Conservation (phyloP, 2,113 vertebrate genomes). For the Dicaeum eximium region DNA sequence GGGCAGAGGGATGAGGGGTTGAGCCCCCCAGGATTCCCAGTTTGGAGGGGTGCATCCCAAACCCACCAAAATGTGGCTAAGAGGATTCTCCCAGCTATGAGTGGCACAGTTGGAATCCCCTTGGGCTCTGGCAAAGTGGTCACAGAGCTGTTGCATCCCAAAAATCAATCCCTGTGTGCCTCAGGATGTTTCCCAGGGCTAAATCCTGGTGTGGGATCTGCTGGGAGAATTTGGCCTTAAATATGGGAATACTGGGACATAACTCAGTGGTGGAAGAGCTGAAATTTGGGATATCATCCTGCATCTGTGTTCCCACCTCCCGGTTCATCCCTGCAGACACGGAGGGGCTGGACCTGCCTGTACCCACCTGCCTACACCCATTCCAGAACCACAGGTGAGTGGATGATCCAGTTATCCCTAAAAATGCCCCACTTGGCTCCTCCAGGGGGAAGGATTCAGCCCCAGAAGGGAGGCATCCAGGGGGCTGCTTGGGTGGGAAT, state of each 20-base stretch:
- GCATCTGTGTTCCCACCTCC: rapidly evolving
- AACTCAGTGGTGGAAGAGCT: rapidly evolving
- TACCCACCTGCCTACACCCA: not conserved
- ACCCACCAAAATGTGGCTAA: not conserved
- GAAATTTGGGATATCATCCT: rapidly evolving
- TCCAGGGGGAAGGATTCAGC: not conserved
- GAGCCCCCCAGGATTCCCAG: not conserved
- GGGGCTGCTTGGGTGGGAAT: not conserved
- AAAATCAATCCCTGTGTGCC: not conserved
- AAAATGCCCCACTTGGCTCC: not conserved
- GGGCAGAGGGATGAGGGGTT: not conserved
- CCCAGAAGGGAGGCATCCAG: not conserved
- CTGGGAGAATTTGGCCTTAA: not conserved
- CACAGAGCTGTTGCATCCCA: rapidly evolving
- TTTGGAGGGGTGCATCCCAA: not conserved
- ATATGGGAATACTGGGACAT: rapidly evolving
- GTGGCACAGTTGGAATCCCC: not conserved
- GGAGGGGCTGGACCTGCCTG: not conserved
- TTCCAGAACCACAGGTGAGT: not conserved
- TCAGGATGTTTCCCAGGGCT: not conserved
- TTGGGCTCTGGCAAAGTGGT: rapidly evolving
- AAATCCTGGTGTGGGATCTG: not conserved
- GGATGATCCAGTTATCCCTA: not conserved
- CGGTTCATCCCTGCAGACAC: not conserved
- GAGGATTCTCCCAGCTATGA: not conserved